A percentile compares a stretch with the other conserved stretches of the same genome.
These are phyloP conservation scores for Sclerurus mexicanus DNA, from an alignment of 2,113 vertebrate genomes.

Conservation along the genomic window DNA sequence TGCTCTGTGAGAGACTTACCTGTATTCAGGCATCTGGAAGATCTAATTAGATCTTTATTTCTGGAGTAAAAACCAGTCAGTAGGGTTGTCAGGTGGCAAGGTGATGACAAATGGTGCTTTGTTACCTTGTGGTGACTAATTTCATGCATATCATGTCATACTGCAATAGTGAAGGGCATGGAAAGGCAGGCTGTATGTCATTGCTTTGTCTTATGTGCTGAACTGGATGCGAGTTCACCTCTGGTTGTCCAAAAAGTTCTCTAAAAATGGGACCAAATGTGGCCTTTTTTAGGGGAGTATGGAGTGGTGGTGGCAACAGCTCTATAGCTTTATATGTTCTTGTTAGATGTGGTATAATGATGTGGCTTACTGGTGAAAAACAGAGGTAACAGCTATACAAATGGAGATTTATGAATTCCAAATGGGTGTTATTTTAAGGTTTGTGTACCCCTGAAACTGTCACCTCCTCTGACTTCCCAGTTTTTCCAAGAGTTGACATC, in stretches of 20 bases:
- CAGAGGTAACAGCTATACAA: background rate
- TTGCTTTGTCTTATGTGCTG: background rate
- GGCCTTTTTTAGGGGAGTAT: background rate
- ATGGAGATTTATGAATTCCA: background rate
- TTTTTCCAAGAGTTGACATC: background rate
- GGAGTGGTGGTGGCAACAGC: background rate
- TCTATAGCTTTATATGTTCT: background rate
- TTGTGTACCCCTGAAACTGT: background rate
- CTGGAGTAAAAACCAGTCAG: background rate
- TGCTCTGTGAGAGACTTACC: background rate
- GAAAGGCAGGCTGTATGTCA: background rate
- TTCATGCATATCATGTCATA: accelerated
- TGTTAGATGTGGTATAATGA: background rate
- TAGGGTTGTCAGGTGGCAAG: background rate
- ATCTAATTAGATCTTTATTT: background rate
- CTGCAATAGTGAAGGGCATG: background rate
- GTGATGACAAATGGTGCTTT: background rate
- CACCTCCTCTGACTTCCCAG: background rate
- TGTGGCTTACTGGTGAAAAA: background rate
- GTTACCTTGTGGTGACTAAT: background rate
- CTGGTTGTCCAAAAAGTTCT: background rate
- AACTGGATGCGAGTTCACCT: background rate
- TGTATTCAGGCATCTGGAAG: background rate
- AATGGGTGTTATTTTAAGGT: background rate
- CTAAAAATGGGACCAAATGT: background rate